phyloP scores from a whole-genome alignment of 2,113 vertebrate genomes.

The Grantiella picta region DNA sequence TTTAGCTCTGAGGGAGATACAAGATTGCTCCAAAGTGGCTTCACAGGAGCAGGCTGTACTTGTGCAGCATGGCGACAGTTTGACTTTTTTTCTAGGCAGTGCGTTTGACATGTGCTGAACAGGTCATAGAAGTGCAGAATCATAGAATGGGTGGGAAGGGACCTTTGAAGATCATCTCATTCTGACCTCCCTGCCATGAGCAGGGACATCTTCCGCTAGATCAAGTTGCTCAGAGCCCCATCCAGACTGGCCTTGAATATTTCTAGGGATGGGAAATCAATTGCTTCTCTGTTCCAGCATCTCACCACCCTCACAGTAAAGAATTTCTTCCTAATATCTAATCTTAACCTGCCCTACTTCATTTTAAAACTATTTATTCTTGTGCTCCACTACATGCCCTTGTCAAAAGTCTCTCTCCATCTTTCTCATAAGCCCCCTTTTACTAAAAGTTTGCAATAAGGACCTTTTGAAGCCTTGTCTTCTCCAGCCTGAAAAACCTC shows the following conservation, averaged over 20 bases:
- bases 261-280: background rate
- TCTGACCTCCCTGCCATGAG: background rate
- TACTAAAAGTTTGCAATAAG: background rate
- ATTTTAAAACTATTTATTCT: background rate
- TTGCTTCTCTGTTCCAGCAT: background rate
- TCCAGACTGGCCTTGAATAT: background rate
- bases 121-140: background rate
- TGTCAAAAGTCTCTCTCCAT: background rate
- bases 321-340: background rate
- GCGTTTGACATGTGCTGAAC: background rate
- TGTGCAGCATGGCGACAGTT: background rate
- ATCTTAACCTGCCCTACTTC: background rate
- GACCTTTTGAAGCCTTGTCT: background rate
- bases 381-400: background rate
- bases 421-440: background rate
- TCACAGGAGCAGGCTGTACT: background rate
- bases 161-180: background rate
- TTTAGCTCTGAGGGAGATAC: background rate
- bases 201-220: background rate
- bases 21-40: background rate
- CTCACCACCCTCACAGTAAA: background rate
- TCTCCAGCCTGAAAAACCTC: background rate
- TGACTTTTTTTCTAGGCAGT: background rate
- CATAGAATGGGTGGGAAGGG: background rate
- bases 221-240: background rate